These are phyloP conservation scores for Chymomyza caudatula DNA, from an alignment of 2,888 invertebrate genomes.

Conservation along the genomic window DNA sequence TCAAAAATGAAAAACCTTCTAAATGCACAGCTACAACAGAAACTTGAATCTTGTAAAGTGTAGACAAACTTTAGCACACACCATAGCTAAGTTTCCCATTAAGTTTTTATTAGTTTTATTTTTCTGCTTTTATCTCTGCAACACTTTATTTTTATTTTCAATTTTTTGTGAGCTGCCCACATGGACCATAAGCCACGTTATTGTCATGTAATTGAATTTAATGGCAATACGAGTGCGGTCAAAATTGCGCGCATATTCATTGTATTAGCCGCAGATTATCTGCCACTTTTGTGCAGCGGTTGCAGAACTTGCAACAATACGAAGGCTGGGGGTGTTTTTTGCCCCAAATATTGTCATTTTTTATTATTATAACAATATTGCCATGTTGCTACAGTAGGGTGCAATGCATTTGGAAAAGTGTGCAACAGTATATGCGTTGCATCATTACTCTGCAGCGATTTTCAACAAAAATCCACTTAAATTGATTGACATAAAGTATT, in stretches of 20 bases:
- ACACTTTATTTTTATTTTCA: slow-evolving; percentile 63
- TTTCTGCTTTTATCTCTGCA: background rate
- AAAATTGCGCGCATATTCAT: slow-evolving; percentile 26
- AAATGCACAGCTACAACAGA: too few species aligned
- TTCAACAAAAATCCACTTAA: slow-evolving; percentile 11
- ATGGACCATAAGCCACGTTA: slow-evolving; percentile 65
- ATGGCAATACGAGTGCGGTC: slow-evolving; percentile 54
- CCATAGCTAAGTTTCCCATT: slow-evolving; percentile 17
- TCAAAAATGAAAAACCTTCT: too few species aligned
- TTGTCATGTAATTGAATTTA: slow-evolving; percentile 72
- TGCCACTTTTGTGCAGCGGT: slow-evolving; percentile 57
- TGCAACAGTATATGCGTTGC: background rate
- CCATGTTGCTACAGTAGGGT: background rate
- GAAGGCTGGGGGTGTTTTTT: slow-evolving; percentile 17
- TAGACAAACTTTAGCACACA: slow-evolving; percentile 25
- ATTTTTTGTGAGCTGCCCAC: slow-evolving; percentile 52
- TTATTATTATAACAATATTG: background rate
- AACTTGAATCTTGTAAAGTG: background rate
- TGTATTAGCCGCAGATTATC: slow-evolving; percentile 66
- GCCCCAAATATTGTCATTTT: slow-evolving; percentile 3
- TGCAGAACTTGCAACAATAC: slow-evolving; percentile 45
- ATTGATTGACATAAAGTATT: slow-evolving; percentile 52
- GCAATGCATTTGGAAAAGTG: background rate
- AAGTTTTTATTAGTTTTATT: slow-evolving; percentile 35
- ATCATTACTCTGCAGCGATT: background rate